Percentiles rank a stretch among this genome's conserved stretches.
Evolutionary conservation across 2,113 vertebrate genomes (phyloP).

Genomic region (Indicator indicator): DNA sequence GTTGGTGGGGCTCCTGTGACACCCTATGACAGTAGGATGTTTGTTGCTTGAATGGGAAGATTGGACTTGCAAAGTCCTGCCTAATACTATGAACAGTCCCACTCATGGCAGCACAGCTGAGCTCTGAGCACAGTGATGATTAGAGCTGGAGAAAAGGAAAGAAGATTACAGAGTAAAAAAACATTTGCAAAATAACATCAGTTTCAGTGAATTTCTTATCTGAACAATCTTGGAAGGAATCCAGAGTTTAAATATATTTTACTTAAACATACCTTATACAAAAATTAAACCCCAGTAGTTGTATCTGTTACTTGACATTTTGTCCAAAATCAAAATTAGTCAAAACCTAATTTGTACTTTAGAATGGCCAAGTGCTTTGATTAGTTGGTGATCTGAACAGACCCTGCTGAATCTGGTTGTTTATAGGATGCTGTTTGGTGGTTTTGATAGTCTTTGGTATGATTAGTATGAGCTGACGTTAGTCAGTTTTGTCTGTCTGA

Average conservation of each 20-base stretch:
- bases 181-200: background rate
- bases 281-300: background rate
- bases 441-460: background rate
- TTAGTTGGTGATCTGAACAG: background rate
- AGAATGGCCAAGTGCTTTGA: background rate
- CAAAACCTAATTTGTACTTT: background rate
- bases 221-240: background rate
- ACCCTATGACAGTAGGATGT: background rate
- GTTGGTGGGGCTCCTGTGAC: background rate
- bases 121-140: background rate
- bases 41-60: background rate
- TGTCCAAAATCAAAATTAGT: background rate
- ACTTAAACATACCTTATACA: background rate
- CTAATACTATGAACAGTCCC: background rate
- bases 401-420: background rate
- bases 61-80: background rate
- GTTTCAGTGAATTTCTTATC: background rate
- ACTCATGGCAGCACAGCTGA: background rate
- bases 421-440: background rate
- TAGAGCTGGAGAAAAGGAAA: background rate
- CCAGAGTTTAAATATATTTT: background rate
- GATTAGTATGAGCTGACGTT: background rate
- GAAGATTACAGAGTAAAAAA: background rate
- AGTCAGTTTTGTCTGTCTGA: constrained; percentile 5
- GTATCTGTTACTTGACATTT: background rate